Conservation (phyloP, 2,888 invertebrate genomes). For the Ariolimax columbianus region DNA sequence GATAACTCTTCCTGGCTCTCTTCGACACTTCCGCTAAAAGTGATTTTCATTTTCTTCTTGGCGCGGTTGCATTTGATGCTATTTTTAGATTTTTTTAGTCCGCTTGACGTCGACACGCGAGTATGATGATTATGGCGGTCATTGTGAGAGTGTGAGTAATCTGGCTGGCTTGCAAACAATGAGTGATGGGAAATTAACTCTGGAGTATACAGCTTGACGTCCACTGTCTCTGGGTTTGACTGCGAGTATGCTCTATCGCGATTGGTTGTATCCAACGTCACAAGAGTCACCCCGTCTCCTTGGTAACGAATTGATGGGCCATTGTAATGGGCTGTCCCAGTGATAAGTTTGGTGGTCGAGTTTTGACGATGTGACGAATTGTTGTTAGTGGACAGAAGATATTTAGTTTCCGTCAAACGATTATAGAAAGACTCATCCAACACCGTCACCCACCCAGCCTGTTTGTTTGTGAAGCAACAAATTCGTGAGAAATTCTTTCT, state of each 20-base stretch:
- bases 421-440: slow-evolving; percentile 61
- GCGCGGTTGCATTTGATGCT: slow-evolving; percentile 35
- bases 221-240: not conserved
- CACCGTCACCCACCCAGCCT: slow-evolving; percentile 54
- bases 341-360: not conserved
- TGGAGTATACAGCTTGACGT: not conserved
- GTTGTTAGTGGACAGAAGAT: slow-evolving; percentile 24
- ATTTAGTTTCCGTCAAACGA: slow-evolving; percentile 55
- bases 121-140: not conserved
- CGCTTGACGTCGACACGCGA: not conserved
- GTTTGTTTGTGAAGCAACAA: slow-evolving; percentile 55
- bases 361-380: slow-evolving; percentile 36
- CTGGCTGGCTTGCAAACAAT: not conserved
- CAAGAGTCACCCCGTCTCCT: not conserved
- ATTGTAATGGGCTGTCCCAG: not conserved
- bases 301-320: not conserved
- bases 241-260: not conserved
- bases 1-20: not conserved
- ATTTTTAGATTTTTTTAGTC: slow-evolving; percentile 39
- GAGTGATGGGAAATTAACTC: not conserved
- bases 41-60: not conserved
- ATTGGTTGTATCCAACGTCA: not conserved
- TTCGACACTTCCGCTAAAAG: not conserved
- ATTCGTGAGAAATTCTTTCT: slow-evolving; percentile 66
- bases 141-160: not conserved